phyloP scores from a whole-genome alignment of 2,113 vertebrate genomes.

The Todiramphus saurophagus region DNA sequence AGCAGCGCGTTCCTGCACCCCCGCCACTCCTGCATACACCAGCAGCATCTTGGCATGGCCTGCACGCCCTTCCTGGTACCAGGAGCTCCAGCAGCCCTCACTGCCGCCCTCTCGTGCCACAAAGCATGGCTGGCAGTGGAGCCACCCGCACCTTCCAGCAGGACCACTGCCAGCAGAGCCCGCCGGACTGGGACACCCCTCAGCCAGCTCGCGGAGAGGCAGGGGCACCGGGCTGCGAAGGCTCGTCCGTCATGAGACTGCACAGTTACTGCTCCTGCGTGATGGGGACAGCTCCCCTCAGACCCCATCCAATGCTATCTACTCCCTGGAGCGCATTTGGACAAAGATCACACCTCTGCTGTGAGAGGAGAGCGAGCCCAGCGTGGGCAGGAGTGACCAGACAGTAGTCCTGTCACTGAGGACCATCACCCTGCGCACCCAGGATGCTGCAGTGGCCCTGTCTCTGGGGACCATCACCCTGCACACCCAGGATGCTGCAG shows the following conservation, averaged over 20 bases:
- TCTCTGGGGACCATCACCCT: too few species aligned
- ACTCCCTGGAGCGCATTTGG: background rate
- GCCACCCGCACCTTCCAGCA: background rate
- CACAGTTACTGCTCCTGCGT: background rate
- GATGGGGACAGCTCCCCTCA: background rate
- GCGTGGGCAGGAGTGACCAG: background rate
- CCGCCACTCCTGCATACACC: background rate
- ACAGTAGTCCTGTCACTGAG: too few species aligned
- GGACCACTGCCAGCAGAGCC: background rate
- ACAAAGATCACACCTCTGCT: background rate
- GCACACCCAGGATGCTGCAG: too few species aligned
- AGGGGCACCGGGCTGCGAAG: background rate
- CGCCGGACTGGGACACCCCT: background rate
- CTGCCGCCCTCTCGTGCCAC: background rate
- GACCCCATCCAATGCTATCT: rapidly evolving
- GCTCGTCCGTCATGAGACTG: background rate
- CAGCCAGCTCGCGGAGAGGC: background rate
- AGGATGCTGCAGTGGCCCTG: too few species aligned
- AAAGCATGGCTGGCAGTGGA: background rate
- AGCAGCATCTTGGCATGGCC: background rate
- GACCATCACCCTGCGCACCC: too few species aligned
- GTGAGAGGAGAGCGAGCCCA: background rate
- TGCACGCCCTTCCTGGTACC: too few species aligned
- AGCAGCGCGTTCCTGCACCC: background rate
- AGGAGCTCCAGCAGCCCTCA: background rate